Base-by-base conservation (phyloP, 2,888 invertebrate genomes). In the Herminia tarsipennalis region DNA sequence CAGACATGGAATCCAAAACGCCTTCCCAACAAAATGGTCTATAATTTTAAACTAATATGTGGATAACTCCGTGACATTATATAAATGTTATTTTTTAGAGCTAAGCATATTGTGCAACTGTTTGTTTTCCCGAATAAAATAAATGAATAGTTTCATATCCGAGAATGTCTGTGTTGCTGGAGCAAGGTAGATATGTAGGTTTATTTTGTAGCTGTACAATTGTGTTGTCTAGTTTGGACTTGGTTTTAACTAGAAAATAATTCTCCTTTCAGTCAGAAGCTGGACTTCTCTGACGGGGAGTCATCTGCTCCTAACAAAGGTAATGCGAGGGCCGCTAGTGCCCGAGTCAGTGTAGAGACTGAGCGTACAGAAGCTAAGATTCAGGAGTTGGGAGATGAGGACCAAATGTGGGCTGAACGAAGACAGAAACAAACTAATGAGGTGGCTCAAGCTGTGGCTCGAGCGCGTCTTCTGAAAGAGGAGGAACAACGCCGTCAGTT, bases 201-300 rank as follows among this genome's bases (percentile, higher is more conserved):
- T n/a, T n/a, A n/a, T n/a, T n/a, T n/a, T n/a, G n/a, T n/a, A n/a
- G n/a, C n/a, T n/a, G n/a, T n/a, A n/a, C n/a, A n/a, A n/a, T n/a
- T n/a, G n/a, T n/a, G n/a, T n/a, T n/a, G n/a, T n/a, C n/a, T n/a
- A n/a, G n/a, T n/a, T n/a, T n/a, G n/a, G n/a, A n/a, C n/a, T n/a
- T 8, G 2, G 12, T 12, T 13, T 24, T 24, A n/a, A 24, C 6
- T 27, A 16, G 8, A 17, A 5, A n/a, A n/a, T n/a, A n/a, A n/a
- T n/a, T n/a, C n/a, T n/a, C n/a, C n/a, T 54, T 83, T 44, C 86
- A 95, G 95, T 92, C 97, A 98, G 91, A 98, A 98, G 86, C 88
- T 98, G 78, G 95, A 96, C 62, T 98, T 98, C 87, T 98, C 98
- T 76, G 98, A 98, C 87, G 98, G 98, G 72, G 98, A 98, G 66